Conservation (phyloP, 2,113 vertebrate genomes). For the Lontra canadensis region DNA sequence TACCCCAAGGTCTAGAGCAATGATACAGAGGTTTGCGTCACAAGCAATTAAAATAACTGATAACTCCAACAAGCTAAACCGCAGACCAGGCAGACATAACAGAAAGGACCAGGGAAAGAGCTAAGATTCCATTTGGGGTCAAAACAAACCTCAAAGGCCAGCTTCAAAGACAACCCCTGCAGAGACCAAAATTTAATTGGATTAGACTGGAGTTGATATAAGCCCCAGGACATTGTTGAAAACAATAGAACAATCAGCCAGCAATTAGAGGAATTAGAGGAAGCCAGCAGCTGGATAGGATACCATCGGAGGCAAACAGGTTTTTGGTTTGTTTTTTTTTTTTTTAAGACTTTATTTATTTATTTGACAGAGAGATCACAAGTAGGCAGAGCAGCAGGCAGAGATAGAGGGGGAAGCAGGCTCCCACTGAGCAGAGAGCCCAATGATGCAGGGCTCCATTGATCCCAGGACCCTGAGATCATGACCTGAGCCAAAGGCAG, state of each 20-base stretch:
- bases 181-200: neutral
- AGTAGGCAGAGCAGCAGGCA: no score
- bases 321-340: no score
- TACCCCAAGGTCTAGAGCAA: neutral
- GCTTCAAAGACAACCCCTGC: constrained; percentile 6
- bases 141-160: constrained; percentile 2
- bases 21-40: neutral
- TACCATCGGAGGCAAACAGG: neutral
- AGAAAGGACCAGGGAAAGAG: neutral
- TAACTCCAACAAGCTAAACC: neutral
- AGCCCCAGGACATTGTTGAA: constrained; percentile 6
- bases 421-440: no score
- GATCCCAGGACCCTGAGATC: no score
- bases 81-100: neutral
- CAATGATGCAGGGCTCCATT: no score
- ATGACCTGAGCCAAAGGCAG: no score
- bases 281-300: neutral
- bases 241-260: constrained; percentile 4
- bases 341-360: no score
- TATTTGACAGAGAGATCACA: no score
- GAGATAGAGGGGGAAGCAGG: no score
- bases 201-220: neutral
- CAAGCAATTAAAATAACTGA: neutral
- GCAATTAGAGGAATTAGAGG: constrained; percentile 49
- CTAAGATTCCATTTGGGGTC: neutral